Evolutionary conservation across 2,797 vertebrate genomes (phyloP).

Genomic region (Acipenser ruthenus): DNA sequence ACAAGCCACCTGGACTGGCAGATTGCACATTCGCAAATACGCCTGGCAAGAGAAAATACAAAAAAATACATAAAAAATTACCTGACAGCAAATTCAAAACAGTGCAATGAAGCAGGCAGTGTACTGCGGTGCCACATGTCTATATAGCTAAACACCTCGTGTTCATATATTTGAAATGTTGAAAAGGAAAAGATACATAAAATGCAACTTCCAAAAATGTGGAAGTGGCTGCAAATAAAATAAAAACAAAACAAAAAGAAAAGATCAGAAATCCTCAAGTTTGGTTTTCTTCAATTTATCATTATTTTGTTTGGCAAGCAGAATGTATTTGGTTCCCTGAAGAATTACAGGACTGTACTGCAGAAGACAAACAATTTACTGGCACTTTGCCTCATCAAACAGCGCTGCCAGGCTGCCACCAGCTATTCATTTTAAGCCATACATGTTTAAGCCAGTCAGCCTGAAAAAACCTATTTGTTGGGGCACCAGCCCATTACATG

Average conservation of each 20-base stretch:
- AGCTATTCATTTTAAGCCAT: conserved; percentile 70
- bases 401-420: conserved; percentile 70
- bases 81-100: conserved; percentile 13
- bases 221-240: too few relatives aligned
- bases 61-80: conserved; percentile 10
- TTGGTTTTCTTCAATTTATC: conserved; percentile 72
- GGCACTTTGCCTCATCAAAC: conserved; percentile 79
- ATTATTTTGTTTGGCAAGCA: conserved; percentile 79
- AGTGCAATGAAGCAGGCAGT: background rate
- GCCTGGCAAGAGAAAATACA: conserved; percentile 60
- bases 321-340: conserved; percentile 70
- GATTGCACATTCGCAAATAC: conserved; percentile 83
- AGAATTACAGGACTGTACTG: conserved; percentile 73
- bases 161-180: too few relatives aligned
- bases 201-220: too few relatives aligned
- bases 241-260: background rate
- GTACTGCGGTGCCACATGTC: too few relatives aligned
- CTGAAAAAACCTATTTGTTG: conserved; percentile 46
- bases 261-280: conserved; percentile 51
- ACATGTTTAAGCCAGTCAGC: conserved; percentile 54
- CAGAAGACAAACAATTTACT: conserved; percentile 82
- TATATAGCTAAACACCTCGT: too few relatives aligned
- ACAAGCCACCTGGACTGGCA: conserved; percentile 71
- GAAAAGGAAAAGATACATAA: too few relatives aligned
- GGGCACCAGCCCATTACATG: conserved; percentile 46